Conservation (phyloP, 2,888 invertebrate genomes). For the Rhimphoctona megacephalus region DNA sequence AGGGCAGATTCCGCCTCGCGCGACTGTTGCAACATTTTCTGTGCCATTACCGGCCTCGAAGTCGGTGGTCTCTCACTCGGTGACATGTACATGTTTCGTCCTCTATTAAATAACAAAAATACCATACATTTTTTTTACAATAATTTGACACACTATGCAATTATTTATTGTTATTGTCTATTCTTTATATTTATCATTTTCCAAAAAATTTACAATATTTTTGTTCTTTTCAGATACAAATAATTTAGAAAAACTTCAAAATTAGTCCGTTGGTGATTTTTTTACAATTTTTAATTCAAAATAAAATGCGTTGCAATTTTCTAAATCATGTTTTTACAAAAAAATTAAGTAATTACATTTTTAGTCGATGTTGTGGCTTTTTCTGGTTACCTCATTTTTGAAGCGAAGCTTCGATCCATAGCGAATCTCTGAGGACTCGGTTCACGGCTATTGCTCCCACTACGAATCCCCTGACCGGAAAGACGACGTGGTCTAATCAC, state of each 20-base stretch:
- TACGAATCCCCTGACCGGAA: constrained; percentile 86
- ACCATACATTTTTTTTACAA: not conserved
- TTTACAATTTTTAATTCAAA: not conserved
- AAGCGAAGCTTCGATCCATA: constrained; percentile 80
- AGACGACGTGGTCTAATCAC: constrained; percentile 87
- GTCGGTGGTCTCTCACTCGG: constrained; percentile 86
- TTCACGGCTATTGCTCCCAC: constrained; percentile 84
- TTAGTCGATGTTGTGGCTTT: not conserved
- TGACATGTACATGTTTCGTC: constrained; percentile 81
- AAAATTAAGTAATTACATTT: no score
- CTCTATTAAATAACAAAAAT: constrained; percentile 71
- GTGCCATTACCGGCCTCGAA: constrained; percentile 89
- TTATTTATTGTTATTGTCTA: not conserved
- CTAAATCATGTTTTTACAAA: no score
- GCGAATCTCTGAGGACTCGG: constrained; percentile 85
- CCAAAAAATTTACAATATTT: not conserved
- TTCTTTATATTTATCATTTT: not conserved
- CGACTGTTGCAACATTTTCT: constrained; percentile 93
- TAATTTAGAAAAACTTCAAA: no score
- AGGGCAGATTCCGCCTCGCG: constrained; percentile 94
- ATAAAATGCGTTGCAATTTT: no score
- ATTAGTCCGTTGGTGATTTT: not conserved
- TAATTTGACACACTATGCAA: not conserved
- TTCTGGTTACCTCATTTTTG: constrained; percentile 77
- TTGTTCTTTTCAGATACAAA: not conserved